Conservation (phyloP, 2,113 vertebrate genomes). For the Arizona elegans region DNA sequence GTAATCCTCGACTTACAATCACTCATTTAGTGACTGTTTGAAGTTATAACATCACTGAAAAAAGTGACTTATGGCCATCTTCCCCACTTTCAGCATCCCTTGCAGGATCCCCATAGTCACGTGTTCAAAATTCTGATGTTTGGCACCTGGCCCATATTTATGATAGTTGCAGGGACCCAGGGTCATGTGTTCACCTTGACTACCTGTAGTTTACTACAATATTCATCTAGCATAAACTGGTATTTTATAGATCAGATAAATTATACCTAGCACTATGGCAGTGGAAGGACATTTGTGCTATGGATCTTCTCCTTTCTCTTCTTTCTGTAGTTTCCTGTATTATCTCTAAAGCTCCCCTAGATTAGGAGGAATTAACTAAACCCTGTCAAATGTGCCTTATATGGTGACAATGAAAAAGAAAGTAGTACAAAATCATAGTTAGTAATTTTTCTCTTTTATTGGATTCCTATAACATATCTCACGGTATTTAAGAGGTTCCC, state of each 20-base stretch:
- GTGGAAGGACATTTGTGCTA: neutral
- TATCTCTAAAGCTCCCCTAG: neutral
- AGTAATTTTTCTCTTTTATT: neutral
- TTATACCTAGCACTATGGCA: neutral
- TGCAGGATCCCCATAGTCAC: neutral
- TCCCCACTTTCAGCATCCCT: neutral
- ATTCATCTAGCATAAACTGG: neutral
- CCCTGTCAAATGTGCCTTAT: neutral
- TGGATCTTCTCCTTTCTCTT: neutral
- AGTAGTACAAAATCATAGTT: neutral
- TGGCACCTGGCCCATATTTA: neutral
- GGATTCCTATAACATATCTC: neutral
- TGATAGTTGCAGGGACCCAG: neutral
- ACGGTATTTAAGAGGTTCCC: neutral
- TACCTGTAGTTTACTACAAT: neutral
- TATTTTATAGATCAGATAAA: neutral
- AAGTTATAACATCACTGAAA: no score
- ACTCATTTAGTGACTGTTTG: neutral
- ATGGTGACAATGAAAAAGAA: neutral
- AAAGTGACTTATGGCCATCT: neutral
- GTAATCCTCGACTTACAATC: neutral
- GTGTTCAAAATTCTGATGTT: neutral
- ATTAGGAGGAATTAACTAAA: neutral
- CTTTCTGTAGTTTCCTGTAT: neutral
- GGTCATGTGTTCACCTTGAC: neutral